These are phyloP conservation scores for Lottia gigantea DNA, from an alignment of 2,888 invertebrate species.

Conservation along the genomic window DNA sequence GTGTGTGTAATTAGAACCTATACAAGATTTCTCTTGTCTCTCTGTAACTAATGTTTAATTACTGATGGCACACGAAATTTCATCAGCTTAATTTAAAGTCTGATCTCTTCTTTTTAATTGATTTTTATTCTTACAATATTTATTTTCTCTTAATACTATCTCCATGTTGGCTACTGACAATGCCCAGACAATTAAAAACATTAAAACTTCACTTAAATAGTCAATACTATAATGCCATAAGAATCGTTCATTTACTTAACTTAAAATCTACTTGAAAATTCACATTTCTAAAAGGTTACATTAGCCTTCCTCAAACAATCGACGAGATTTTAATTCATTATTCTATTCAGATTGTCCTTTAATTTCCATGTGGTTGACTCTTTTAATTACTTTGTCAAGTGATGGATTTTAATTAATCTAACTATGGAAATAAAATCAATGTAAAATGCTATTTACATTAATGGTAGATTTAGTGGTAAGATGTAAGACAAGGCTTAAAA, in stretches of 20 bases:
- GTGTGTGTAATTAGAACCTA: not conserved
- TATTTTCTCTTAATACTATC: constrained; percentile 4
- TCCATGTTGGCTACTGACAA: not conserved
- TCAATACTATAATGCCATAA: not conserved
- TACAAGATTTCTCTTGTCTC: not conserved
- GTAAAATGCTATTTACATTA: too few species aligned
- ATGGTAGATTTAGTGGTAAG: too few species aligned
- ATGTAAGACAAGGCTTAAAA: too few species aligned
- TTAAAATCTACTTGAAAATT: not conserved
- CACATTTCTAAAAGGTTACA: not conserved
- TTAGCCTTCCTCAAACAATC: not conserved
- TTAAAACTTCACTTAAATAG: not conserved
- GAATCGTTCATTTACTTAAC: not conserved
- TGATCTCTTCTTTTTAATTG: not conserved
- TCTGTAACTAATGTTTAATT: not conserved
- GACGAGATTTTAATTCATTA: too few species aligned
- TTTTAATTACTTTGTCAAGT: too few species aligned
- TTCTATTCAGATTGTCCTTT: too few species aligned
- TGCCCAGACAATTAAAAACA: not conserved
- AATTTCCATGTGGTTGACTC: too few species aligned
- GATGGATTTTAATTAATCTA: too few species aligned
- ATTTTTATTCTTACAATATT: not conserved
- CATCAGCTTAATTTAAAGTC: constrained; percentile 4
- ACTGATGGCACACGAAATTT: constrained; percentile 7
- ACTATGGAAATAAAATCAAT: too few species aligned